Evolutionary conservation across 2,113 vertebrate species (phyloP).

Genomic region (Meleagris gallopavo): DNA sequence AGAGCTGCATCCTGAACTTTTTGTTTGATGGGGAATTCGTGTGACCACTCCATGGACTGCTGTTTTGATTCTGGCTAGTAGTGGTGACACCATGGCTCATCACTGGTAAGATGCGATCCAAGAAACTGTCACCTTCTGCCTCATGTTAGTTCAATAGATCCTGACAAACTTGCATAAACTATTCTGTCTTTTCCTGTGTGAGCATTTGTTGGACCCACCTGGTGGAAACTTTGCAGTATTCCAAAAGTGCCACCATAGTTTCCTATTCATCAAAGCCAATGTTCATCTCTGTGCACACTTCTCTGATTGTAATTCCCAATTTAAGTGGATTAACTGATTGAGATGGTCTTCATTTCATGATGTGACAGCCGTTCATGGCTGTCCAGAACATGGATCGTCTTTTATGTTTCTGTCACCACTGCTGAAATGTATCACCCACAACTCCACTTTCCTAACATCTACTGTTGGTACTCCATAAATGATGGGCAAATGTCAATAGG

Average conservation of each 20-base stretch:
- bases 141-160: neutral
- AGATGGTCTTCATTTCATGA: neutral
- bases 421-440: neutral
- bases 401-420: neutral
- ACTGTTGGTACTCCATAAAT: neutral
- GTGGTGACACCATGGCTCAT: neutral
- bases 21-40: neutral
- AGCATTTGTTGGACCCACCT: too few species aligned
- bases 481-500: neutral
- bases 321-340: neutral
- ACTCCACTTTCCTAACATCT: neutral
- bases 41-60: neutral
- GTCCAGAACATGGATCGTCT: neutral
- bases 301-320: neutral
- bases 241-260: neutral
- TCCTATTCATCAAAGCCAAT: neutral
- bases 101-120: neutral
- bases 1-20: neutral
- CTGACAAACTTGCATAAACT: too few species aligned
- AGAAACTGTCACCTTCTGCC: neutral
- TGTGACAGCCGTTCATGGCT: neutral
- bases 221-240: neutral
- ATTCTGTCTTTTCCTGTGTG: too few species aligned
- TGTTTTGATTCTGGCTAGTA: neutral
- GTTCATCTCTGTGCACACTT: neutral